These are phyloP conservation scores for Rhegmatorhina hoffmannsi DNA, from an alignment of 2,113 vertebrate genomes.

Conservation along the genomic window DNA sequence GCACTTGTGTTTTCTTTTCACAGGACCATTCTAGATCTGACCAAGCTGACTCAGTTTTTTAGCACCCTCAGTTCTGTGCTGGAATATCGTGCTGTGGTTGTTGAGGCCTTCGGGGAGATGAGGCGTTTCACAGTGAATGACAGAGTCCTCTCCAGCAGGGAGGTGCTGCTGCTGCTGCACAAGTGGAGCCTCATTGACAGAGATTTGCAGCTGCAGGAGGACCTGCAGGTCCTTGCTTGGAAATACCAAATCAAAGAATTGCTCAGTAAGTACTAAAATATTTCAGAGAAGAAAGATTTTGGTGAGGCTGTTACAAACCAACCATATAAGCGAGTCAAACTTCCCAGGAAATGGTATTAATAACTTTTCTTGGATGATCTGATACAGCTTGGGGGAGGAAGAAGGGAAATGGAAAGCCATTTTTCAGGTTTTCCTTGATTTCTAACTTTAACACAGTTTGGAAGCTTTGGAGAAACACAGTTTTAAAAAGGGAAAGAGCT, in stretches of 20 bases:
- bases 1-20: neutral
- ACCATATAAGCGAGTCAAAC: neutral
- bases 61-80: conserved; percentile 80
- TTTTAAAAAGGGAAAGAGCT: neutral
- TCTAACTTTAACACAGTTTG: neutral
- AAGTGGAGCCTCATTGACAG: conserved; percentile 81
- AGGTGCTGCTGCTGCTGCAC: conserved; percentile 80
- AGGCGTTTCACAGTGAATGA: conserved; percentile 72
- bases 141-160: conserved; percentile 73
- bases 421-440: neutral
- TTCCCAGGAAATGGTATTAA: neutral
- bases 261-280: conserved; percentile 79
- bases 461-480: neutral
- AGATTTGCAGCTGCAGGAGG: conserved; percentile 71
- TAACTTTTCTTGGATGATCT: neutral
- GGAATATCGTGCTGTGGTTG: conserved; percentile 72
- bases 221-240: conserved; percentile 75
- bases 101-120: conserved; percentile 66
- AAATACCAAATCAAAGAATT: conserved; percentile 78
- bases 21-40: conserved; percentile 75
- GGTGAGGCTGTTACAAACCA: neutral
- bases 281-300: neutral
- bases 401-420: neutral
- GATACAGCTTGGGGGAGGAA: neutral
- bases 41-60: conserved; percentile 75